Evolutionary conservation across 2,888 invertebrate species (phyloP).

Genomic region (Fissipunctia ypsillon): DNA sequence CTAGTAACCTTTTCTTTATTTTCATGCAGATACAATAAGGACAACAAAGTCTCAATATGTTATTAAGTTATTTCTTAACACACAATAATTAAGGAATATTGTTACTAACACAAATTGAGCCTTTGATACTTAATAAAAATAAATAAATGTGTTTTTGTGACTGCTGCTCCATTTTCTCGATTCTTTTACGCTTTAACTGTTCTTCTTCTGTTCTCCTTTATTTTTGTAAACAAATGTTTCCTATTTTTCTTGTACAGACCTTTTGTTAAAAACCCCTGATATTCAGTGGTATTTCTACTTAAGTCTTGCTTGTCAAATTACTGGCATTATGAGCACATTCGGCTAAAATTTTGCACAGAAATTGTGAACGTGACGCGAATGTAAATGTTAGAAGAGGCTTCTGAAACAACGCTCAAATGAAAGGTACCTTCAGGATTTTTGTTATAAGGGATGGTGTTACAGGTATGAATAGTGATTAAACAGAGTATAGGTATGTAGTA

Average conservation of each 20-base stretch:
- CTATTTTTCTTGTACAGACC: not conserved
- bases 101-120: no score
- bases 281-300: constrained; percentile 23
- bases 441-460: not conserved
- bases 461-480: not conserved
- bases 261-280: not conserved
- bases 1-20: no score
- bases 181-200: no score
- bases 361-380: constrained; percentile 53
- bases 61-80: no score
- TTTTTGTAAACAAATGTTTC: not conserved
- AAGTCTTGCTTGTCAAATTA: constrained; percentile 39
- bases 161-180: not conserved
- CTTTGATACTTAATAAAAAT: no score
- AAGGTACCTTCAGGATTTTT: not conserved
- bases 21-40: no score
- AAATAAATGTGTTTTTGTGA: not conserved
- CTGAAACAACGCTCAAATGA: constrained; percentile 14
- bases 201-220: no score
- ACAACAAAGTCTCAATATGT: no score
- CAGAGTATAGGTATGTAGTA: no score
- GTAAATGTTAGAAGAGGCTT: not conserved
- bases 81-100: no score
- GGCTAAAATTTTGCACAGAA: constrained; percentile 45
- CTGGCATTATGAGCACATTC: constrained; percentile 28